phyloP scores from a whole-genome alignment of 2,797 vertebrate species.

The Otus scops region DNA sequence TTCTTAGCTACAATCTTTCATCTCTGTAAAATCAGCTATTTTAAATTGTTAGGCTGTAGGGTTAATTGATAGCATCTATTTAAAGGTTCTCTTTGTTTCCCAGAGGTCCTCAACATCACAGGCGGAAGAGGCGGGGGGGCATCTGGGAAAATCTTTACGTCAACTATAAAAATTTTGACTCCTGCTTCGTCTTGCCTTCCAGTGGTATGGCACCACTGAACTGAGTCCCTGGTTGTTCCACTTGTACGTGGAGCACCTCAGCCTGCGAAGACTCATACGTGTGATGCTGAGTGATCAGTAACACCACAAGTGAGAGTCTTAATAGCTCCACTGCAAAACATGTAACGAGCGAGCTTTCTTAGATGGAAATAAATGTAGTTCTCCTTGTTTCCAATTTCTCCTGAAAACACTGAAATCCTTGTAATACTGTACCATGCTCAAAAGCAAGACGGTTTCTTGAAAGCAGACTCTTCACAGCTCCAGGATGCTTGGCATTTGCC shows the following conservation, averaged over 20 bases:
- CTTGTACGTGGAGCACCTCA: not conserved
- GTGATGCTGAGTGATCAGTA: not conserved
- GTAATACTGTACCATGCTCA: not conserved
- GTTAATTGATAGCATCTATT: not conserved
- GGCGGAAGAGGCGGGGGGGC: fast-evolving
- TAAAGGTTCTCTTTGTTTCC: not conserved
- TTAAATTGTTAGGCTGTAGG: not conserved
- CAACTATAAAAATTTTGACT: not conserved
- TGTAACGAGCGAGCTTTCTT: not conserved
- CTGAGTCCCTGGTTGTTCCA: not conserved
- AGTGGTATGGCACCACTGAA: not conserved
- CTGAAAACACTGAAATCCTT: not conserved
- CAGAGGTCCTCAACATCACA: not conserved
- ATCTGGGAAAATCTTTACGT: not conserved
- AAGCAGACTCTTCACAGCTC: not conserved
- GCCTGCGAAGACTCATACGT: fast-evolving
- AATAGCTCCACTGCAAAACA: not conserved
- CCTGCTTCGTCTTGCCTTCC: not conserved
- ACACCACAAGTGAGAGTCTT: not conserved
- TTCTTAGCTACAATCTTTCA: slow-evolving; percentile 5
- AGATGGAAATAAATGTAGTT: not conserved
- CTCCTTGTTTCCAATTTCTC: not conserved
- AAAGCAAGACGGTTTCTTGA: not conserved
- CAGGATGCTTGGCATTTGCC: not conserved
- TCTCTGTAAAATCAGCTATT: not conserved